Evolutionary conservation across 2,113 vertebrate genomes (phyloP).

Genomic region (Psittacus erithacus): DNA sequence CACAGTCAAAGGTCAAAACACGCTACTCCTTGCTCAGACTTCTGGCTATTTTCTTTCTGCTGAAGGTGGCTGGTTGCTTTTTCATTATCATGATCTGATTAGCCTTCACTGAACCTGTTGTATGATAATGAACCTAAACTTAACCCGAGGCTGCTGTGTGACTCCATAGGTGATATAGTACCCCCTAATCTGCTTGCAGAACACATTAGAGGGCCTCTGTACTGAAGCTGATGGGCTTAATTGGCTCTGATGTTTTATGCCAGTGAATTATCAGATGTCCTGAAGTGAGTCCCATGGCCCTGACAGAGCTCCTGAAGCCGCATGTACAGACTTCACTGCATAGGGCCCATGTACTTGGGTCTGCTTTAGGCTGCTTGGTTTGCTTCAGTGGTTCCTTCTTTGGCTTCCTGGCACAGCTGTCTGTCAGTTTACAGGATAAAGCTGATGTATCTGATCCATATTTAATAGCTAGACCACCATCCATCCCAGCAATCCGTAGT

Average conservation of each 20-base stretch:
- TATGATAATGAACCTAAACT: not conserved
- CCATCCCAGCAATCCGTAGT: not conserved
- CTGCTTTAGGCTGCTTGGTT: not conserved
- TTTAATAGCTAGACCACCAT: not conserved
- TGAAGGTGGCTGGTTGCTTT: slow-evolving; percentile 26
- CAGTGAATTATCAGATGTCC: not conserved
- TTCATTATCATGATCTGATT: not conserved
- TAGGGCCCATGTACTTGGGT: too few species aligned
- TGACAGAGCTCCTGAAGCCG: not conserved
- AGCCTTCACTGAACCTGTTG: not conserved
- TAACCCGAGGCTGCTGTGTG: not conserved
- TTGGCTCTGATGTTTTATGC: not conserved
- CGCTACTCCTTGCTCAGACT: slow-evolving; percentile 29
- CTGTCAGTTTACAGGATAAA: not conserved
- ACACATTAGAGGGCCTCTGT: not conserved
- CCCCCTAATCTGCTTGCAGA: not conserved
- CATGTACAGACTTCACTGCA: not conserved
- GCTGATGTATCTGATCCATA: not conserved
- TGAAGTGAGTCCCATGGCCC: not conserved
- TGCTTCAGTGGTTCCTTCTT: not conserved
- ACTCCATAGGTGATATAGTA: not conserved
- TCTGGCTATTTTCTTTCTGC: slow-evolving; percentile 12
- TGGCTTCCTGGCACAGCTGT: not conserved
- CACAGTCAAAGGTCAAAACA: slow-evolving; percentile 23
- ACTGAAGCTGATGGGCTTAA: not conserved